Conservation (phyloP, 2,888 invertebrate genomes). For the Cosmia pyralina region DNA sequence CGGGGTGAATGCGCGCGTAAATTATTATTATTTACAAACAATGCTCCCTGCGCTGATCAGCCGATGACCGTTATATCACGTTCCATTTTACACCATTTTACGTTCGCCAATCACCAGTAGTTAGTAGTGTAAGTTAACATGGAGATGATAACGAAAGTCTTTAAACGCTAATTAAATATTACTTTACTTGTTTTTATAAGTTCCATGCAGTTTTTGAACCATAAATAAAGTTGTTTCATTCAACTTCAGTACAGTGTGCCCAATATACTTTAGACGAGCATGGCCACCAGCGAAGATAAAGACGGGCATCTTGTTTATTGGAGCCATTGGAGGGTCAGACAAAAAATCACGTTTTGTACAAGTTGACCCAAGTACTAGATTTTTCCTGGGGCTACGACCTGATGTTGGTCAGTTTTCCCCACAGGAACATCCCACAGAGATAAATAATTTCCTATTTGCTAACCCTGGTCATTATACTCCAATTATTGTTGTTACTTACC, state of each 20-base stretch:
- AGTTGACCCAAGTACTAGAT: not conserved
- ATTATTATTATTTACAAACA: slow-evolving; percentile 61
- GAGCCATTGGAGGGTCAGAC: not conserved
- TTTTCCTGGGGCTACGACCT: too few relatives aligned
- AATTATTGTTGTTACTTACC: too few relatives aligned
- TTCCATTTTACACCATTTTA: slow-evolving; percentile 64
- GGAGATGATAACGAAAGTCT: not conserved
- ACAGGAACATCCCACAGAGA: too few relatives aligned
- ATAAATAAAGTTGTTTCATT: not conserved
- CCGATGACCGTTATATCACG: slow-evolving; percentile 71
- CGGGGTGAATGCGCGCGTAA: slow-evolving; percentile 67
- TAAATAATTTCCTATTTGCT: too few relatives aligned
- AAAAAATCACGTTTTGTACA: not conserved
- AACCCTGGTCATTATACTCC: too few relatives aligned
- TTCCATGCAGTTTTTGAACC: not conserved
- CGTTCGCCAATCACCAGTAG: not conserved
- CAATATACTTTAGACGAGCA: not conserved
- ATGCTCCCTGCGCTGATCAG: slow-evolving; percentile 27
- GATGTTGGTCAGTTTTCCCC: too few relatives aligned
- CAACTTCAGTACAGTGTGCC: not conserved
- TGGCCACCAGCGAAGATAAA: not conserved
- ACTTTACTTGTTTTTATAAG: too few relatives aligned
- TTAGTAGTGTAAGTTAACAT: not conserved
- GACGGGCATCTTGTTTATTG: not conserved
- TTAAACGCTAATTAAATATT: not conserved